Conservation (phyloP, 2,113 vertebrate genomes). For the Seriola rivoliana region DNA sequence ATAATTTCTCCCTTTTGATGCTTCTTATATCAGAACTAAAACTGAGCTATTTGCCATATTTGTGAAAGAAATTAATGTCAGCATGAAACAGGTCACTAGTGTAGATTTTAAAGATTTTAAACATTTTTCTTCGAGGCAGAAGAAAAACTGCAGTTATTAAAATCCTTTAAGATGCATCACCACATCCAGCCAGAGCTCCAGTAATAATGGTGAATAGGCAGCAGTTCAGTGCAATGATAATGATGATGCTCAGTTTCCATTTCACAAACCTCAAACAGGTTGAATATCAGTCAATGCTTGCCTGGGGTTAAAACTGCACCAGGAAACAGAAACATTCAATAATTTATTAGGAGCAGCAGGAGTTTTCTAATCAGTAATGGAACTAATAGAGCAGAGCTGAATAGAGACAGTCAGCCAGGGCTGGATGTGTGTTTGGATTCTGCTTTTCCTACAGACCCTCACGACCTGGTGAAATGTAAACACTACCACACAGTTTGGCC, state of each 20-base stretch:
- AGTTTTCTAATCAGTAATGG: slow-evolving; percentile 69
- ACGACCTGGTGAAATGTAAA: neutral
- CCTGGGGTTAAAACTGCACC: slow-evolving; percentile 63
- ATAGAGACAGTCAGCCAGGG: slow-evolving; percentile 11
- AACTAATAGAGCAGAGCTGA: slow-evolving; percentile 35
- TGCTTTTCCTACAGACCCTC: neutral
- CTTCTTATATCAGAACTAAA: neutral
- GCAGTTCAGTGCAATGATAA: neutral
- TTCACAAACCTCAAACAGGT: slow-evolving; percentile 39
- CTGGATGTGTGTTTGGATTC: slow-evolving; percentile 16
- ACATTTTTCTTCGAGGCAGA: neutral
- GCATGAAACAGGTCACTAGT: no score
- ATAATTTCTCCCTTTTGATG: neutral
- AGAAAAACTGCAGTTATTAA: neutral
- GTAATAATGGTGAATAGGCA: neutral
- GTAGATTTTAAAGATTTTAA: no score
- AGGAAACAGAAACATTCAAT: slow-evolving; percentile 68
- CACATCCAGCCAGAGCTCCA: neutral
- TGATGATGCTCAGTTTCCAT: slow-evolving; percentile 17
- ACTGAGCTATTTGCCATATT: neutral
- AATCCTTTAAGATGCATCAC: neutral
- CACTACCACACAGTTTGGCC: neutral
- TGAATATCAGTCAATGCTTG: slow-evolving; percentile 42
- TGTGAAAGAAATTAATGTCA: neutral
- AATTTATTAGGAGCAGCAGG: slow-evolving; percentile 66